These are phyloP conservation scores for Papilio helenus DNA, from an alignment of 1,140 invertebrate species.

Conservation along the genomic window DNA sequence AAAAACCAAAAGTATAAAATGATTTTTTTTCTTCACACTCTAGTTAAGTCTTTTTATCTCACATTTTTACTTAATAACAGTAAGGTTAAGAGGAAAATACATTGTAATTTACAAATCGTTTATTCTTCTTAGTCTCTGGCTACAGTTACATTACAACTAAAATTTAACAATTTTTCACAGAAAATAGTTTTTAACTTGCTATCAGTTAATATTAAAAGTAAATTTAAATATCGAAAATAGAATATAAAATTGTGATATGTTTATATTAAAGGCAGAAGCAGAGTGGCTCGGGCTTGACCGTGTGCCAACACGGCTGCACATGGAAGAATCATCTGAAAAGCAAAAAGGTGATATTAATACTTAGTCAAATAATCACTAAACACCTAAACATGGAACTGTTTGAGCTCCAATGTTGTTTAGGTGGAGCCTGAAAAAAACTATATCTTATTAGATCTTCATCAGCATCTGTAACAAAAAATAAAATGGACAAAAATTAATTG, in stretches of 20 bases:
- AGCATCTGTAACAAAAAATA: slow-evolving; percentile 80
- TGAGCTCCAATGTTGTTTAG: slow-evolving; percentile 60
- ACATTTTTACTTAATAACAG: slow-evolving; percentile 2
- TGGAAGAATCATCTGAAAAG: slow-evolving; percentile 82
- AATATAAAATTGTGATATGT: slow-evolving; percentile 69
- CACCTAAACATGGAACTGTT: slow-evolving; percentile 69
- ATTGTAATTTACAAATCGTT: slow-evolving; percentile 13
- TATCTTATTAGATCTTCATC: slow-evolving; percentile 73
- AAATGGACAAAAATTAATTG: slow-evolving; percentile 71
- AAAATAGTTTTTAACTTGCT: background rate
- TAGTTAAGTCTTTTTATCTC: background rate
- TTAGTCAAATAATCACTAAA: slow-evolving; percentile 61
- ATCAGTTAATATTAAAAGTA: slow-evolving; percentile 38
- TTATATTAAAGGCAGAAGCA: slow-evolving; percentile 82
- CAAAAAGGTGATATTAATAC: slow-evolving; percentile 81
- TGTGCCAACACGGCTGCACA: slow-evolving; percentile 82
- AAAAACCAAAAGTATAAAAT: slow-evolving; percentile 28
- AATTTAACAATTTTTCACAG: background rate
- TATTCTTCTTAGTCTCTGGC: slow-evolving; percentile 9
- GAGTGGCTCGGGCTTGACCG: slow-evolving; percentile 83
- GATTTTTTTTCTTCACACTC: slow-evolving; percentile 20
- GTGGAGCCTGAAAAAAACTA: slow-evolving; percentile 68
- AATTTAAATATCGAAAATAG: slow-evolving; percentile 55
- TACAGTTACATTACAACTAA: slow-evolving; percentile 15
- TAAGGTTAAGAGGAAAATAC: slow-evolving; percentile 1